Evolutionary conservation across 2,888 invertebrate genomes (phyloP).

Genomic region (Melinaea menophilus): DNA sequence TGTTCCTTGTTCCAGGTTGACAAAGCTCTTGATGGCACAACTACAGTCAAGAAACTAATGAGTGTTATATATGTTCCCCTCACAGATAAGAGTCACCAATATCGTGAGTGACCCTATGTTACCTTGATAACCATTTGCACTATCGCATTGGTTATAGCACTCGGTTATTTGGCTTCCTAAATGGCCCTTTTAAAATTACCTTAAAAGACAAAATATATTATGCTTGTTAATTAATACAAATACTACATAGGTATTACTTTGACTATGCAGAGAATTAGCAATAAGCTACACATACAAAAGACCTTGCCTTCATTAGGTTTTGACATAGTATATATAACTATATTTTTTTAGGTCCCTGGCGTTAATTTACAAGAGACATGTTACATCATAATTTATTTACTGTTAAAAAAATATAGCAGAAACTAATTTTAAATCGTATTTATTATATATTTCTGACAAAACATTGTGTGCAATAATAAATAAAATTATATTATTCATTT

Average conservation of each 20-base stretch:
- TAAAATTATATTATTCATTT: conserved; percentile 37
- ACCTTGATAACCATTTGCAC: conserved; percentile 20
- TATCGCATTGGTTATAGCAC: conserved; percentile 22
- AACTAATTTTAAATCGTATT: neutral
- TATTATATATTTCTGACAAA: conserved; percentile 11
- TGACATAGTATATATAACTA: no score
- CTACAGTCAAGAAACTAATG: conserved; percentile 88
- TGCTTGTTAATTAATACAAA: no score
- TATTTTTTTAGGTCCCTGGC: conserved; percentile 38
- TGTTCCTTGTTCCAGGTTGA: conserved; percentile 82
- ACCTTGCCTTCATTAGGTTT: no score
- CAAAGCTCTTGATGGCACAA: conserved; percentile 88
- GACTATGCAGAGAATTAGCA: no score
- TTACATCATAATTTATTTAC: no score
- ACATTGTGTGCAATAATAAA: conserved; percentile 24
- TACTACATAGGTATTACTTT: no score
- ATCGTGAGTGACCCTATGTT: conserved; percentile 61
- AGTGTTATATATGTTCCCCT: conserved; percentile 98
- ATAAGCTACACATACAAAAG: no score
- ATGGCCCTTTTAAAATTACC: conserved; percentile 14
- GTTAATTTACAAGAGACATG: conserved; percentile 21
- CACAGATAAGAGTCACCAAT: conserved; percentile 82
- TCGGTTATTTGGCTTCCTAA: conserved; percentile 28
- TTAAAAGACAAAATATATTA: conserved; percentile 4
- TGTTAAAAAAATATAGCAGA: neutral